These are phyloP conservation scores for Dexiosoma caninum DNA, from an alignment of 2,888 invertebrate genomes.

Conservation along the genomic window DNA sequence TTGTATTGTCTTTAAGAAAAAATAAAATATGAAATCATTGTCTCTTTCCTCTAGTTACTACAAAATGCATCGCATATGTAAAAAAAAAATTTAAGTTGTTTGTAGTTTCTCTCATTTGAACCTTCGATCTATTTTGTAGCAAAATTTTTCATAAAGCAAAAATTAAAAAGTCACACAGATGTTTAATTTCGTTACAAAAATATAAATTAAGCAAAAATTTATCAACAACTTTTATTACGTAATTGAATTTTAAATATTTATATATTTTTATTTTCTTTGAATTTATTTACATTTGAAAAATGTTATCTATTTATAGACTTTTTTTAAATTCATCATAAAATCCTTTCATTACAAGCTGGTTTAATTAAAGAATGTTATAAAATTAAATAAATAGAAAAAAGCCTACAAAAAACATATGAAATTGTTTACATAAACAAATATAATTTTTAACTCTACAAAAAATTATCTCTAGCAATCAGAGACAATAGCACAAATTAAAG, in stretches of 20 bases:
- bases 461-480: neutral
- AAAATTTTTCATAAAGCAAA: neutral
- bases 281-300: neutral
- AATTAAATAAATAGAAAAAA: neutral
- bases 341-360: neutral
- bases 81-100: no score
- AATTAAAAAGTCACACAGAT: neutral
- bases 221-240: no score
- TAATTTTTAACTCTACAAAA: neutral
- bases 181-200: no score
- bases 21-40: no score
- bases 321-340: neutral
- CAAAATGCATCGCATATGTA: no score
- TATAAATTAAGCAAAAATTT: no score
- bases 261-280: neutral
- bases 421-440: neutral
- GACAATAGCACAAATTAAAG: neutral
- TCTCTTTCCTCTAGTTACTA: no score
- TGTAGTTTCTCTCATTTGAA: no score
- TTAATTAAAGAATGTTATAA: neutral
- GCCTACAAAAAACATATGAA: neutral
- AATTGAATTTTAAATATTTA: no score
- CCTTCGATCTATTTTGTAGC: no score
- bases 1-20: no score
- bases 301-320: neutral